Percentiles rank a stretch among this genome's conserved stretches.
phyloP scores from a whole-genome alignment of 2,113 vertebrate genomes.

The Jacana jacana region DNA sequence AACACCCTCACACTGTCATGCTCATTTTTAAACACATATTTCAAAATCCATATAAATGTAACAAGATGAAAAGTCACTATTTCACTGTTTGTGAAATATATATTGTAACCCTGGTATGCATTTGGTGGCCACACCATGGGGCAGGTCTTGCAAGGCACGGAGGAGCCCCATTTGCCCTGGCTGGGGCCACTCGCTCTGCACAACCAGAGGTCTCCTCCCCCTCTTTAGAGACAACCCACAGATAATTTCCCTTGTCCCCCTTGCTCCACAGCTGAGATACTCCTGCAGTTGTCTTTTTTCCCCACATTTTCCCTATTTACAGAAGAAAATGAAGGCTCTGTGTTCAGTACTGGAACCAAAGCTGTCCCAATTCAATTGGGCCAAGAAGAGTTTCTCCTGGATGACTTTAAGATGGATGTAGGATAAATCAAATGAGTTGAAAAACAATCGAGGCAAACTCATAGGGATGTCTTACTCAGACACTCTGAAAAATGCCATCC shows the following conservation, averaged over 20 bases:
- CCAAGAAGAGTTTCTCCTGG: background rate
- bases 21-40: background rate
- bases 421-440: background rate
- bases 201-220: accelerated
- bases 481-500: background rate
- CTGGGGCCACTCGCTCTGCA: background rate
- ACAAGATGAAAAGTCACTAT: background rate
- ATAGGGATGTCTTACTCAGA: background rate
- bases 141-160: accelerated
- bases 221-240: background rate
- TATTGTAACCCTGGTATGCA: background rate
- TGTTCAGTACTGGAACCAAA: background rate
- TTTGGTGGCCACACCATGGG: accelerated
- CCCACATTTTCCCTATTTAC: background rate
- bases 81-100: background rate
- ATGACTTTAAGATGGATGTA: background rate
- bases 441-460: background rate
- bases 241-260: background rate
- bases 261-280: background rate
- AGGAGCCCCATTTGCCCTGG: background rate
- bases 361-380: background rate
- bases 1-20: background rate
- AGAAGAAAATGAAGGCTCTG: background rate
- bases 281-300: background rate
- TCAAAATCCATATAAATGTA: background rate